Conservation (phyloP, 1,140 invertebrate species). For the Muscidifurax raptorellus region DNA sequence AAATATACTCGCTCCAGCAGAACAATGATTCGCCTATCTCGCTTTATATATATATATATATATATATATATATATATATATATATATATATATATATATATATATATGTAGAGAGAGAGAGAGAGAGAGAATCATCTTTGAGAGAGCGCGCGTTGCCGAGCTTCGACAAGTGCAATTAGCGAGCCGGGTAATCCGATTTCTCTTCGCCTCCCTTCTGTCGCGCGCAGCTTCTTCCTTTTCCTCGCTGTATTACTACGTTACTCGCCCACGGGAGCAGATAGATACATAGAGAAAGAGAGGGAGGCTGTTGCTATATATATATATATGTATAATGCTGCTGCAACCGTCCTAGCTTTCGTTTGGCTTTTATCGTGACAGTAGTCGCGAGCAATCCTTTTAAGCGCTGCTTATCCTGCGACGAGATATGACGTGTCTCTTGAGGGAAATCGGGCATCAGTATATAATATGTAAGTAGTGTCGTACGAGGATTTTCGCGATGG, state of each 20-base stretch:
- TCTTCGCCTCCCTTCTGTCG: neutral
- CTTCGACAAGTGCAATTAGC: constrained; percentile 33
- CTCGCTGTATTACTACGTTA: neutral
- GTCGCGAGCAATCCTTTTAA: neutral
- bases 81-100: too few species aligned
- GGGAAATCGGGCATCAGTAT: neutral
- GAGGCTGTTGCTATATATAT: too few species aligned
- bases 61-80: too few species aligned
- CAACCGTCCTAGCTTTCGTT: neutral
- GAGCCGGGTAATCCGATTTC: constrained; percentile 4
- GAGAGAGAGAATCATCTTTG: constrained; percentile 8
- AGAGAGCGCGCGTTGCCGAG: neutral
- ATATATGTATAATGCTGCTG: too few species aligned
- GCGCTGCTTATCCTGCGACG: too few species aligned
- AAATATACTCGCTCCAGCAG: too few species aligned
- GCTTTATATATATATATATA: neutral
- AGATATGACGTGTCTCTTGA: neutral
- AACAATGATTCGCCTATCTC: neutral
- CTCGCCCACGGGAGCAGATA: too few species aligned
- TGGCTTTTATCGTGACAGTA: neutral
- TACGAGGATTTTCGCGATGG: too few species aligned
- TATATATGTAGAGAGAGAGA: too few species aligned
- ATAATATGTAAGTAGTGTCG: too few species aligned
- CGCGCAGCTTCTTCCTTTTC: neutral
- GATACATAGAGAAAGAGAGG: too few species aligned